These are phyloP conservation scores for Chloroclysta siterata DNA, from an alignment of 2,888 invertebrate genomes.

Conservation along the genomic window DNA sequence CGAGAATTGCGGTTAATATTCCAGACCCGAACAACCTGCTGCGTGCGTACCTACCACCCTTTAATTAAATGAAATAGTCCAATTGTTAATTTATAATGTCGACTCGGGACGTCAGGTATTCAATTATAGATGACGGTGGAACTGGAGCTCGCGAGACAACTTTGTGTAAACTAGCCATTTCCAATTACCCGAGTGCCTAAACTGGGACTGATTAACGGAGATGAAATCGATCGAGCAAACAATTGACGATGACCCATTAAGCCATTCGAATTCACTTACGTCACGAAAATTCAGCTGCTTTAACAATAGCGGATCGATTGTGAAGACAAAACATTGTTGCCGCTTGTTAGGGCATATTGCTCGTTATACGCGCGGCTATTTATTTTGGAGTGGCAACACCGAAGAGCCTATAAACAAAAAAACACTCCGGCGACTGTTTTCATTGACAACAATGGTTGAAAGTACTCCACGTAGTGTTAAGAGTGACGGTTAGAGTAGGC, in stretches of 20 bases:
- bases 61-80: conserved; percentile 83
- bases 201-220: conserved; percentile 39
- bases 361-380: conserved; percentile 76
- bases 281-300: conserved; percentile 55
- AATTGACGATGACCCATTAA: conserved; percentile 43
- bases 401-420: conserved; percentile 83
- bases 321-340: conserved; percentile 76
- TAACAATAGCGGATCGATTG: conserved; percentile 68
- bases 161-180: conserved; percentile 40
- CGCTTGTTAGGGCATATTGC: conserved; percentile 79
- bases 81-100: conserved; percentile 76
- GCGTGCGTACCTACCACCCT: conserved; percentile 66
- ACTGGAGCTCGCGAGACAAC: conserved; percentile 39
- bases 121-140: conserved; percentile 53
- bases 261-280: conserved; percentile 45
- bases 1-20: conserved; percentile 85
- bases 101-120: conserved; percentile 57
- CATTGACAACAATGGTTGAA: conserved; percentile 79
- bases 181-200: conserved; percentile 38
- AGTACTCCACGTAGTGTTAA: conserved; percentile 73
- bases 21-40: conserved; percentile 76
- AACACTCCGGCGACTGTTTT: conserved; percentile 82
- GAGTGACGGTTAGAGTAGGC: conserved; percentile 73
- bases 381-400: conserved; percentile 83
- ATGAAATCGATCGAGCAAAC: conserved; percentile 40